Evolutionary conservation across 2,888 invertebrate species (phyloP), one percentile per base, ranked within the genome.

Genomic region (Calliopum simillimum): DNA sequence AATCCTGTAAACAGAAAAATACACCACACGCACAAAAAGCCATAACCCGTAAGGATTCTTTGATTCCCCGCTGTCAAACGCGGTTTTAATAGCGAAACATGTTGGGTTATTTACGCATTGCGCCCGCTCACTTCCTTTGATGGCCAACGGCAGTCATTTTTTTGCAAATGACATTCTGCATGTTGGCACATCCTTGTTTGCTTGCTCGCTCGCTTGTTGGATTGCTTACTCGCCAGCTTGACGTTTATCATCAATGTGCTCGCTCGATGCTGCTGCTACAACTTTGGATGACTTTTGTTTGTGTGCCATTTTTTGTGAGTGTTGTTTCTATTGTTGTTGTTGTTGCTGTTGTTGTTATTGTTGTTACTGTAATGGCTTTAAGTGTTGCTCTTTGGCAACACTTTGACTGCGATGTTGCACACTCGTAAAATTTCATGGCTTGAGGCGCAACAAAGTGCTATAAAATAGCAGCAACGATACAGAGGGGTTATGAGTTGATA

Each of bases 61-160:
- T 33, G 33, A 23, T 23, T 23, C 14, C 13, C 23, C 4, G 23
- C 12, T 53, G 53, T 53, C 53, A 53, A 53, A 53, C 23, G 53
- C 12, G 53, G 53, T 53, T 53, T 53, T 53, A 53, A 53, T 53
- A 53, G 53, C 53, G 23, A 13, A 16, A 53, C 53, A 53, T 53
- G 53, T 53, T 53, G 53, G 21, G 13, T 19, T 23, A 19, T 53
- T 33, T 33, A 33, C 33, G 4, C 33, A 2, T 33, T 6, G 33
- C 33, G 33, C 33, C 8, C 33, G 5, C 0, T 33, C n/a, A 33
- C 23, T 53, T 53, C 53, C 23, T 53, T 53, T 53, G 53, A 23
- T 53, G 53, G 53, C 53, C 23, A 19, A 2, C 33, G 33, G 53
- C 53, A 53, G 51, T 23, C 13, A 53, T 53, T 19, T 53, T 19